A percentile compares a stretch with the other conserved stretches of the same genome.
phyloP scores from a whole-genome alignment of 2,888 invertebrate genomes.

The Pollenia griseotomentosa region DNA sequence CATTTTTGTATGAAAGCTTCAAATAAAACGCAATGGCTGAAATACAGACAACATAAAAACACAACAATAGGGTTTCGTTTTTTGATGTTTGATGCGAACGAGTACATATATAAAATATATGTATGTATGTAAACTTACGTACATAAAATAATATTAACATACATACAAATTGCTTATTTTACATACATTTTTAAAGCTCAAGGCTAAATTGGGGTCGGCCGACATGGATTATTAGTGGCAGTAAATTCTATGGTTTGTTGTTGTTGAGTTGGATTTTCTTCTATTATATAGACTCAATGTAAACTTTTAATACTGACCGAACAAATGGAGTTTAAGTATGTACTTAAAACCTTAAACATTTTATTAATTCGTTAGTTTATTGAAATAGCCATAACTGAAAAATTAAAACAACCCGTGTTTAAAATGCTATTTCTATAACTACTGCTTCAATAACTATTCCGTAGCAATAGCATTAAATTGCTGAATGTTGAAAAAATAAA shows the following conservation, averaged over 20 bases:
- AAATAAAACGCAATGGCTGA: conserved; percentile 44
- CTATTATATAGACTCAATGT: conserved; percentile 26
- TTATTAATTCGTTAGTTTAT: neutral
- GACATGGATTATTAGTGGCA: conserved; percentile 49
- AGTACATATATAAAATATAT: neutral
- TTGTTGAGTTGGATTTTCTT: conserved; percentile 18
- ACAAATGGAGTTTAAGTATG: conserved; percentile 55
- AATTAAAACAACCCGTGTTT: too few species aligned
- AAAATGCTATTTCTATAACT: too few species aligned
- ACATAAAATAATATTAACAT: neutral
- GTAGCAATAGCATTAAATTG: too few species aligned
- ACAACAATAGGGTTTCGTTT: conserved; percentile 29
- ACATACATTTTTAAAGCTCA: conserved; percentile 66
- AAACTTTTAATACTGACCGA: conserved; percentile 36
- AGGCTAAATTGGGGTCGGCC: conserved; percentile 73
- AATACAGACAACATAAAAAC: conserved; percentile 21
- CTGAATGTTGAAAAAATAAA: too few species aligned
- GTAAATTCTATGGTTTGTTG: conserved; percentile 17
- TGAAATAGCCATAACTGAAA: neutral
- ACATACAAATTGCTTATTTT: conserved; percentile 1
- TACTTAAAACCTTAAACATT: neutral
- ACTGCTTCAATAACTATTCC: too few species aligned
- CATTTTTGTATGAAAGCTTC: conserved; percentile 56
- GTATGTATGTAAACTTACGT: conserved; percentile 1
- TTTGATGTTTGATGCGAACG: conserved; percentile 50